Conservation (phyloP, 2,888 invertebrate species). For the Yponomeuta sedellus region DNA sequence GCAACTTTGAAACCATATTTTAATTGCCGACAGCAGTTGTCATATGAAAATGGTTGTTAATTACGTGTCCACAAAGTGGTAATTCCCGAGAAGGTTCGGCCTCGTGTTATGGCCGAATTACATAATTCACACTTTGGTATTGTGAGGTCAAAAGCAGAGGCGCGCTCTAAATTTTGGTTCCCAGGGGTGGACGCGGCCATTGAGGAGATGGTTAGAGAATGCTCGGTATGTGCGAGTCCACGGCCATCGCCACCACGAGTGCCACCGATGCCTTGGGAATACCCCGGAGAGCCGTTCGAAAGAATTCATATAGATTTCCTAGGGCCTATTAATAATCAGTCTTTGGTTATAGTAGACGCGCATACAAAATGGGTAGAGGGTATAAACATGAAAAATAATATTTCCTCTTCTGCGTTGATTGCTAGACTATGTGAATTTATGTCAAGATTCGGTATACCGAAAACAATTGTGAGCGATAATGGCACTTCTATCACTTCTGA, state of each 20-base stretch:
- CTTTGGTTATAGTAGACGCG: not conserved
- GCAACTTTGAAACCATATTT: not conserved
- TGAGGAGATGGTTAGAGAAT: not conserved
- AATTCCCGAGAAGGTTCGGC: not conserved
- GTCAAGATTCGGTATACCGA: slow-evolving; percentile 14
- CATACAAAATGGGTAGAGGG: not conserved
- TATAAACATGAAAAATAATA: not conserved
- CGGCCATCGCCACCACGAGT: not conserved
- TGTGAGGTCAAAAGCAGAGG: slow-evolving; percentile 7
- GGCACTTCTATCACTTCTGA: slow-evolving; percentile 15
- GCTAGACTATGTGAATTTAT: not conserved
- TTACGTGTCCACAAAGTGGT: slow-evolving; percentile 13
- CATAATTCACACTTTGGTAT: not conserved
- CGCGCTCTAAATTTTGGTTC: slow-evolving; percentile 10
- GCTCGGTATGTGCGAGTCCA: not conserved
- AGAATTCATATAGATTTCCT: not conserved
- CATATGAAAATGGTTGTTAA: slow-evolving; percentile 3
- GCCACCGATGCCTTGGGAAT: not conserved
- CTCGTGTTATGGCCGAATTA: not conserved
- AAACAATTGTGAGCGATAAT: slow-evolving; percentile 16
- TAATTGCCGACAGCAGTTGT: slow-evolving; percentile 11
- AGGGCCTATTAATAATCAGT: not conserved
- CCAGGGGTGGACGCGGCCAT: slow-evolving; percentile 1
- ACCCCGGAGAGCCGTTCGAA: not conserved
- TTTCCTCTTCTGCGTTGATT: not conserved